A percentile compares a stretch with the other conserved stretches of the same genome.
phyloP scores from a whole-genome alignment of 2,113 vertebrate species.

The Mormyrus lacerda region DNA sequence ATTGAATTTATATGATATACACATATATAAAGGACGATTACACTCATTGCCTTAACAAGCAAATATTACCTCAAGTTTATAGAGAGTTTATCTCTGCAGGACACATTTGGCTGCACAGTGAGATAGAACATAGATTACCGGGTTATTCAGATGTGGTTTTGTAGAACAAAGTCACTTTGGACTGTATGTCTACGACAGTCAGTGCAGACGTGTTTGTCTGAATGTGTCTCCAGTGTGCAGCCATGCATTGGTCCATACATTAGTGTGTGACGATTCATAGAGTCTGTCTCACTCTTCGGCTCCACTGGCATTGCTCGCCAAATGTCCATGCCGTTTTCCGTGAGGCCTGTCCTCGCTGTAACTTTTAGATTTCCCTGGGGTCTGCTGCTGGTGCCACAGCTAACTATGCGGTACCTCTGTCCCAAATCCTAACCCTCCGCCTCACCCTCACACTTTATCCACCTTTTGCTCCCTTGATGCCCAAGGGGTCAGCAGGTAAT shows the following conservation, averaged over 20 bases:
- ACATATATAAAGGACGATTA: background rate
- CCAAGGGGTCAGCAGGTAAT: background rate
- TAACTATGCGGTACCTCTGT: background rate
- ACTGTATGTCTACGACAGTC: background rate
- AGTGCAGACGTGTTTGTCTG: background rate
- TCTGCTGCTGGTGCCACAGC: background rate
- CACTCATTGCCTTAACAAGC: background rate
- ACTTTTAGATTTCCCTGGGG: background rate
- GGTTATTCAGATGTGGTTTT: background rate
- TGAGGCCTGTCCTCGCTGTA: background rate
- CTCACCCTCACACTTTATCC: background rate
- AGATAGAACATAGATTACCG: background rate
- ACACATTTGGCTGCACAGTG: background rate
- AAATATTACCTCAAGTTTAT: background rate
- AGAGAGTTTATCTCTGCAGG: background rate
- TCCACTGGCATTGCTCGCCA: background rate
- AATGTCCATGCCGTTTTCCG: background rate
- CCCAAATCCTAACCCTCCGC: background rate
- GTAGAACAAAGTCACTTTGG: background rate
- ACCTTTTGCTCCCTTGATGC: background rate
- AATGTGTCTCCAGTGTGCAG: background rate
- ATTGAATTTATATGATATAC: background rate
- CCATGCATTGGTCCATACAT: background rate
- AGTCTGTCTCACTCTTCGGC: background rate
- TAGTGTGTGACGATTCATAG: background rate